A percentile compares a stretch with the other conserved stretches of the same genome.
Evolutionary conservation across 2,888 invertebrate genomes (phyloP).

Genomic region (Scrobipalpa atriplicella): DNA sequence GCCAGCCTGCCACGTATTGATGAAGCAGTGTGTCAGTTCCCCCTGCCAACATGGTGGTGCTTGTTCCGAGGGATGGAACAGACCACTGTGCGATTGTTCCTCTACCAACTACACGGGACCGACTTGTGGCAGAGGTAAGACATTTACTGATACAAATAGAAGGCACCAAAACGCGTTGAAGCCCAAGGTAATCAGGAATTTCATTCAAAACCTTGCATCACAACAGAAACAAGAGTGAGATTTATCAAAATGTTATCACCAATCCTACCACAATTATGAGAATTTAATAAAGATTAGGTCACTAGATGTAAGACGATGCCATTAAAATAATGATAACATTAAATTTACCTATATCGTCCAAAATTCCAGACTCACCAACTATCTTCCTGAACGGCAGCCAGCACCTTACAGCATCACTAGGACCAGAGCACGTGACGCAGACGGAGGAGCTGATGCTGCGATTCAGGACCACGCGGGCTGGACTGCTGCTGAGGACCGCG

Average conservation of each 20-base stretch:
- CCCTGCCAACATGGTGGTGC: slow-evolving; percentile 95
- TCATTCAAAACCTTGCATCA: too few relatives aligned
- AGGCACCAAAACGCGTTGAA: too few relatives aligned
- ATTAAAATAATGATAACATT: too few relatives aligned
- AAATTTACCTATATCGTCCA: background rate
- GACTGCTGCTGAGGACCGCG: slow-evolving; percentile 90
- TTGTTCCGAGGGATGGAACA: slow-evolving; percentile 97
- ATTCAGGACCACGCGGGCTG: slow-evolving; percentile 91
- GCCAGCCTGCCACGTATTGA: slow-evolving; percentile 93
- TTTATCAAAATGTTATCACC: too few relatives aligned
- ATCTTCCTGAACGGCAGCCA: slow-evolving; percentile 95
- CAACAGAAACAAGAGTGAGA: too few relatives aligned
- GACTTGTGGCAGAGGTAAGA: slow-evolving; percentile 92
- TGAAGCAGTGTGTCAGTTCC: slow-evolving; percentile 90
- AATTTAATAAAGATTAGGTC: too few relatives aligned
- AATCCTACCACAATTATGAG: too few relatives aligned
- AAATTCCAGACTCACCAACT: slow-evolving; percentile 90
- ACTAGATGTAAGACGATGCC: too few relatives aligned
- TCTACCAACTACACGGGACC: slow-evolving; percentile 94
- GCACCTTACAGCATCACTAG: slow-evolving; percentile 89
- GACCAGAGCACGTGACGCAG: slow-evolving; percentile 91
- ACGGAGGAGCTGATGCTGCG: slow-evolving; percentile 94
- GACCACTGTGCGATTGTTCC: slow-evolving; percentile 96
- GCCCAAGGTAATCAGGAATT: too few relatives aligned
- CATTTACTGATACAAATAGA: background rate